Conservation (phyloP, 2,113 vertebrate species). For the Etheostoma cragini region DNA sequence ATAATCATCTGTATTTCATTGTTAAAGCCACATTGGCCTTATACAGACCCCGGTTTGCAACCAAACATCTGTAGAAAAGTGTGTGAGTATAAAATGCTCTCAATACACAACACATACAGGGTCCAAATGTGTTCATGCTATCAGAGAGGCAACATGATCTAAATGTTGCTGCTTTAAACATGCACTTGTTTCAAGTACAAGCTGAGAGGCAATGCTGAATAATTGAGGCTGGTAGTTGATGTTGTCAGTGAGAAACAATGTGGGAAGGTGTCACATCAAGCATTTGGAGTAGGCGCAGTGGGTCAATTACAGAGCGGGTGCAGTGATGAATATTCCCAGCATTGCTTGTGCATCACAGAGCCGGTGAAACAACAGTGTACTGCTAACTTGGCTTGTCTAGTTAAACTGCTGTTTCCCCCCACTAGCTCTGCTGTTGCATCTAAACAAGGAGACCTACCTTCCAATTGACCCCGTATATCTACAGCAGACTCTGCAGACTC, state of each 20-base stretch:
- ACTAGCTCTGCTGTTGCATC: slow-evolving; percentile 14
- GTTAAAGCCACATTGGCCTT: not conserved
- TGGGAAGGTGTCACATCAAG: slow-evolving; percentile 46
- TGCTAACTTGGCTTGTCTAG: slow-evolving; percentile 22
- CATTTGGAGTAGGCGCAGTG: slow-evolving; percentile 28
- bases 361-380: slow-evolving; percentile 22
- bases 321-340: slow-evolving; percentile 57
- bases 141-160: slow-evolving; percentile 37
- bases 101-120: not conserved
- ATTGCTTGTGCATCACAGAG: slow-evolving; percentile 22
- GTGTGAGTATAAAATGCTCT: slow-evolving; percentile 12
- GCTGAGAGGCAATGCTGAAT: slow-evolving; percentile 50
- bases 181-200: slow-evolving; percentile 36
- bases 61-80: slow-evolving; percentile 1
- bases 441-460: slow-evolving; percentile 39
- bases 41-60: not conserved
- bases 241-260: slow-evolving; percentile 31
- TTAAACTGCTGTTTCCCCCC: slow-evolving; percentile 33
- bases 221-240: slow-evolving; percentile 29
- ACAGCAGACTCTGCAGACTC: slow-evolving; percentile 8
- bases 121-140: slow-evolving; percentile 3
- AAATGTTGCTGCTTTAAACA: slow-evolving; percentile 13
- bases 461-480: slow-evolving; percentile 28
- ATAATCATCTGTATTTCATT: not conserved
- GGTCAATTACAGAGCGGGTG: slow-evolving; percentile 65